Evolutionary conservation across 2,113 vertebrate genomes (phyloP), one percentile per base, ranked within the genome.

Genomic region (Stictonetta naevosa): DNA sequence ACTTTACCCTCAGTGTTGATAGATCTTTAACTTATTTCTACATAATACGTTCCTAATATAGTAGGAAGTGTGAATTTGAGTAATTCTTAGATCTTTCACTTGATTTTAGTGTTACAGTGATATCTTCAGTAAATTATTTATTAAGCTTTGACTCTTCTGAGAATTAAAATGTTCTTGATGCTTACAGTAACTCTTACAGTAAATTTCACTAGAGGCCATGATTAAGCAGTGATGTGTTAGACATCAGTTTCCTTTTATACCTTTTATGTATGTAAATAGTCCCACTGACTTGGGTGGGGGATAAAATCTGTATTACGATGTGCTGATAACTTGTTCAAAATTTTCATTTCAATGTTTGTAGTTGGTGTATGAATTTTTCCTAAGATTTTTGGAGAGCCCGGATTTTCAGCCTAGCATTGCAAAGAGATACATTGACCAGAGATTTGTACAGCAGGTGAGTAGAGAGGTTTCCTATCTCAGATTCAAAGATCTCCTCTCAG

Each of bases 341-440:
- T 89, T 79, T 78, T 89, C 40, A 40, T 96, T 94, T 90, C 14
- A 72, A 29, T 59, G 83, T 94, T 73, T 97, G 59, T 97, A 99
- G 99, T 90, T 99, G 98, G 99, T 99, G 62, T 99, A 99, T 86
- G 99, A 99, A 97, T 99, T 99, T 97, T 98, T 99, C 91, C 98
- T 99, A 95, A 98, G 99, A 82, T 99, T 99, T 97, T 95, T 99
- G 95, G 99, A 99, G 97, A 99, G 99, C 93, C 99, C 99, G 1
- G 99, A 99, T 97, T 99, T 99, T 93, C 99, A 99, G 95, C 99
- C 99, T 76, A 99, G 98, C 96, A 99, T 99, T 94, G 99, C 99
- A 25, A 99, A 99, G 94, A 97, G 99, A 92, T 98, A 98, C 94
- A 99, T 99, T 92, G 99, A 99, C 98, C 99, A 99, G 98, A 99